These are phyloP conservation scores for Rhabdornis inornatus DNA, from an alignment of 2,113 vertebrate genomes.

Conservation along the genomic window DNA sequence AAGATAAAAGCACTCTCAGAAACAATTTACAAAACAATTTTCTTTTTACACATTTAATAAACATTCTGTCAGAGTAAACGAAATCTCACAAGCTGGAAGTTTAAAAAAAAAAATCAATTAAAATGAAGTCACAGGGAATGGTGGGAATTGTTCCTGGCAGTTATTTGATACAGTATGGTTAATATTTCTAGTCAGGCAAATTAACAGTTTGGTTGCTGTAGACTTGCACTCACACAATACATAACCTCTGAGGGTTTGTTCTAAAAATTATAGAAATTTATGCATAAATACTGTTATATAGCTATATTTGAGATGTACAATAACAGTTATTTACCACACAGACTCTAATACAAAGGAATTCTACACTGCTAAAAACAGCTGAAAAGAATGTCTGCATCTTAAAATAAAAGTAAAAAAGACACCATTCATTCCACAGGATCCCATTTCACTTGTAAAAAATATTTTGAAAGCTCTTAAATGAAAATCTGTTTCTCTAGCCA, in stretches of 20 bases:
- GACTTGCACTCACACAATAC: constrained; percentile 61
- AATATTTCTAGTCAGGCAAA: constrained; percentile 92
- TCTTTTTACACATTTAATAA: constrained; percentile 89
- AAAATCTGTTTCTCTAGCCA: constrained; percentile 46
- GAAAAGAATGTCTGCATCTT: neutral
- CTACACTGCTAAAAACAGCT: neutral
- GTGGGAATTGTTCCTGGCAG: constrained; percentile 91
- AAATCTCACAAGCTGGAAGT: constrained; percentile 84
- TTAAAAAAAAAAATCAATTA: constrained; percentile 90
- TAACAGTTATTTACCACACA: neutral
- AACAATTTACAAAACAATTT: constrained; percentile 73
- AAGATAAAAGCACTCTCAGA: constrained; percentile 62
- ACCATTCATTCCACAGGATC: neutral
- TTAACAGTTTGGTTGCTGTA: constrained; percentile 88
- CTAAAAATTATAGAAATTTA: constrained; percentile 70
- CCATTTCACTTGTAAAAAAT: neutral
- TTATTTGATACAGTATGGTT: constrained; percentile 94
- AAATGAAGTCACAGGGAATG: constrained; percentile 89
- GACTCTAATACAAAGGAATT: neutral
- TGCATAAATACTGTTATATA: neutral
- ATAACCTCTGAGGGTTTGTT: constrained; percentile 63
- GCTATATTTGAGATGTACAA: neutral
- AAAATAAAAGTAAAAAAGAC: neutral
- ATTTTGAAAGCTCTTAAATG: constrained; percentile 44
- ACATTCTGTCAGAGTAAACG: constrained; percentile 88